Base-by-base conservation (phyloP, 2,113 vertebrate genomes). In the Channa argus region DNA sequence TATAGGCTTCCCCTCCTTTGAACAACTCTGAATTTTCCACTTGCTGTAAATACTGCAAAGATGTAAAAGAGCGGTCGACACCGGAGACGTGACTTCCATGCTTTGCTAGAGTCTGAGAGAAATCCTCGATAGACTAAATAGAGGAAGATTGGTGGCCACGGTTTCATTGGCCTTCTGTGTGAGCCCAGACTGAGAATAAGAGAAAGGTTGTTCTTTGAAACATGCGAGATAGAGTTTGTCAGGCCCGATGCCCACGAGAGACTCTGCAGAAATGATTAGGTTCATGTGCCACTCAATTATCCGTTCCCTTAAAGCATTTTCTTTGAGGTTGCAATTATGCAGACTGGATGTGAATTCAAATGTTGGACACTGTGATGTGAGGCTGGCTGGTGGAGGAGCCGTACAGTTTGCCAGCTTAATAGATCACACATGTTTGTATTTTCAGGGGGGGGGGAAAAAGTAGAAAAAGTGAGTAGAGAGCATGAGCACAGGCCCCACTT, bases 211-310 rank as follows among this genome's bases (percentile, higher is more conserved):
- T 80, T 77, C 81, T 88, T 73, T 82, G 84, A 82, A 80, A 87
- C 77, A 58, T 13, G 55, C 5, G 69, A 87, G 86, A 90, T 88
- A 88, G 88, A 83, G 62, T 80, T 88, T 14, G 74, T 84, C 75
- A 70, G 84, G 83, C 47, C 65, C 46, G 53, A 77, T 64, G 77
- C 77, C 84, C 84, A 62, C 53, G 47, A 78, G 89, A 88, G 79
- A 79, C 77, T 83, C 66, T 37, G 80, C 58, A 78, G 77, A 86
- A 83, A 90, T 75, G 78, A 91, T 91, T 79, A 85, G 77, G 72
- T 89, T 90, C 86, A 87, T 84, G 85, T 88, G 88, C 88, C 89
- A 86, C 84, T 90, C 88, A 85, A 87, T 90, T 91, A 91, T 88
- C 80, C 66, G 24, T 51, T 83, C 86, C 83, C 89, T 84, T 84